These are phyloP conservation scores for Papilio helenus DNA, from an alignment of 1,140 invertebrate species.

Conservation along the genomic window DNA sequence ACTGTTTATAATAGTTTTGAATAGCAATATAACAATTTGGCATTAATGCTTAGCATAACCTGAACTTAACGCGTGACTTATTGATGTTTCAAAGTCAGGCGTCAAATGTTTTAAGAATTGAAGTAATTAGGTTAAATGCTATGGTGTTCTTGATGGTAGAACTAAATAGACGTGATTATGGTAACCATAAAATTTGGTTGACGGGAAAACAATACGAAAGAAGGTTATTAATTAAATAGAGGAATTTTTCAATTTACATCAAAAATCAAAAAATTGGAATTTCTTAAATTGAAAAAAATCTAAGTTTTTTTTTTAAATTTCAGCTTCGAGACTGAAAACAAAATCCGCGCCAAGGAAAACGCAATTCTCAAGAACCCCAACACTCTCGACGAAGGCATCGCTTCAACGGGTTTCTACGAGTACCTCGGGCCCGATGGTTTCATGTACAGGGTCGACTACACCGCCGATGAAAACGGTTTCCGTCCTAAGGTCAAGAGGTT, in stretches of 20 bases:
- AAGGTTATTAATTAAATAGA: too few relatives aligned
- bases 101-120: conserved; percentile 19
- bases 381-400: conserved; percentile 84
- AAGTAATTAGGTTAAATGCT: conserved; percentile 26
- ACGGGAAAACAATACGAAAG: background rate
- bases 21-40: conserved; percentile 54
- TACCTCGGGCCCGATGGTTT: conserved; percentile 85
- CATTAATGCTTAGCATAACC: conserved; percentile 46
- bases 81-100: conserved; percentile 4
- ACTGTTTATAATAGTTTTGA: conserved; percentile 68
- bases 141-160: background rate
- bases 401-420: conserved; percentile 86
- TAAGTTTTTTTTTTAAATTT: conserved; percentile 43
- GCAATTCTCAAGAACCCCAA: conserved; percentile 83
- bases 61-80: conserved; percentile 18
- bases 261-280: background rate
- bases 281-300: background rate
- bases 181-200: background rate
- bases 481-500: conserved; percentile 83
- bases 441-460: conserved; percentile 85
- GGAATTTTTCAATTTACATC: background rate
- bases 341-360: conserved; percentile 88
- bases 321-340: conserved; percentile 91
- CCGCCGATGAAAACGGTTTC: conserved; percentile 87
- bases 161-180: background rate